Percentiles rank a stretch among this genome's conserved stretches.
Evolutionary conservation across 2,888 invertebrate species (phyloP).

Genomic region (Helobdella robusta): DNA sequence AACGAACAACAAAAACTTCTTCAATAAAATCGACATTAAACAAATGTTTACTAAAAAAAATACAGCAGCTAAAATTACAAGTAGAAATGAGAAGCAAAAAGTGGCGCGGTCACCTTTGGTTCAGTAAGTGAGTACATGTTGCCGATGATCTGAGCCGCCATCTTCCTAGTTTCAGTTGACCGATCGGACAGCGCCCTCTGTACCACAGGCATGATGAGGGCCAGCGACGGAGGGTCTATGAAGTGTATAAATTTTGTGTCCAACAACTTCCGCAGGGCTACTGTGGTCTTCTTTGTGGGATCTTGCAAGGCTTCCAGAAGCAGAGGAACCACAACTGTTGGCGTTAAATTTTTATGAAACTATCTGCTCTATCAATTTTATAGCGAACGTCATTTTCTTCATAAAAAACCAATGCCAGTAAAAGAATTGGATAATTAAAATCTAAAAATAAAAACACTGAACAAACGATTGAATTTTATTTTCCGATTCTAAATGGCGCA

Average conservation of each 20-base stretch:
- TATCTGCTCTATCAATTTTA: neutral
- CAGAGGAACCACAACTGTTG: conserved; percentile 33
- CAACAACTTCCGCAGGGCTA: conserved; percentile 74
- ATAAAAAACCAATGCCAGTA: too few species aligned
- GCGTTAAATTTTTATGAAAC: neutral
- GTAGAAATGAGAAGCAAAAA: neutral
- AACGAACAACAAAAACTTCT: too few species aligned
- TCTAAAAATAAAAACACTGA: too few species aligned
- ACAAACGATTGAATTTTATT: too few species aligned
- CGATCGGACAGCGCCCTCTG: conserved; percentile 94
- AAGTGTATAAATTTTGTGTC: conserved; percentile 83
- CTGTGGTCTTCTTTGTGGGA: conserved; percentile 85
- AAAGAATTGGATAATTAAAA: too few species aligned
- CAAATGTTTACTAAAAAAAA: too few species aligned
- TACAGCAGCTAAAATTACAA: too few species aligned
- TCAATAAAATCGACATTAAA: neutral
- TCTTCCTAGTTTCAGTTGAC: conserved; percentile 92
- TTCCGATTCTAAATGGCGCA: too few species aligned
- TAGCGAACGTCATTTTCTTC: too few species aligned
- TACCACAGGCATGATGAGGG: conserved; percentile 97
- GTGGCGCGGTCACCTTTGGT: conserved; percentile 61
- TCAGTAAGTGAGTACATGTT: conserved; percentile 99
- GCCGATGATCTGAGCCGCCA: conserved; percentile 98
- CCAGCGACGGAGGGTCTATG: conserved; percentile 94
- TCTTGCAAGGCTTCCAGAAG: conserved; percentile 83